These are phyloP conservation scores for Tortricodes alternella DNA, from an alignment of 2,888 invertebrate genomes.

Conservation along the genomic window DNA sequence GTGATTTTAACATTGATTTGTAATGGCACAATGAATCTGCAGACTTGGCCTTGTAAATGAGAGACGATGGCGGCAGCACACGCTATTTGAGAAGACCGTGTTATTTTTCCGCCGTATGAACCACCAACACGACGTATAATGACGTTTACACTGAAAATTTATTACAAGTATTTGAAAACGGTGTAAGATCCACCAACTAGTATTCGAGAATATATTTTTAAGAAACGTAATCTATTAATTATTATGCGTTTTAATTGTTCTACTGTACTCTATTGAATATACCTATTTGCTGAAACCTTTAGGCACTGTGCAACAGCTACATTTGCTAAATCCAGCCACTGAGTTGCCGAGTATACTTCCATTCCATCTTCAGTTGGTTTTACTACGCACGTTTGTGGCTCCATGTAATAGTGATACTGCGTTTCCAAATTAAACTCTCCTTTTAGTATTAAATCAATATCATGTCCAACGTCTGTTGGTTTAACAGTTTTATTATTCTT, in stretches of 20 bases:
- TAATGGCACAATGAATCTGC: conserved; percentile 77
- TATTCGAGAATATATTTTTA: no score
- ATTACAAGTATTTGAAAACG: no score
- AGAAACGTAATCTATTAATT: no score
- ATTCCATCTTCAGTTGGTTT: conserved; percentile 85
- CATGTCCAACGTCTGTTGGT: conserved; percentile 42
- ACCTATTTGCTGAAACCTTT: conserved; percentile 70
- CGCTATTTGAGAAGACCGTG: conserved; percentile 67
- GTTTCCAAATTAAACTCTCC: conserved; percentile 36
- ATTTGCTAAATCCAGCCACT: conserved; percentile 80
- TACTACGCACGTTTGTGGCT: conserved; percentile 82
- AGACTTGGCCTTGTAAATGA: conserved; percentile 72
- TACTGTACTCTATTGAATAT: conserved; percentile 25
- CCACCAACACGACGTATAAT: conserved; percentile 81
- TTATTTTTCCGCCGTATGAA: conserved; percentile 80
- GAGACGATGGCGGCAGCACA: conserved; percentile 81
- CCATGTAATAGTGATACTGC: conserved; percentile 87
- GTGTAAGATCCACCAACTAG: no score
- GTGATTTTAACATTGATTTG: conserved; percentile 80
- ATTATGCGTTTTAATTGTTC: no score
- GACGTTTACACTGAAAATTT: conserved; percentile 75
- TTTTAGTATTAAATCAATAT: conserved; percentile 29
- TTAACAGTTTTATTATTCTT: conserved; percentile 39
- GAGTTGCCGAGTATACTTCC: conserved; percentile 80
- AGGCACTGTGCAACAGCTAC: conserved; percentile 69